Percentiles rank a stretch among this genome's conserved stretches.
These are phyloP conservation scores for Acanthochromis polyacanthus DNA, from an alignment of 2,113 vertebrate genomes.

Conservation along the genomic window DNA sequence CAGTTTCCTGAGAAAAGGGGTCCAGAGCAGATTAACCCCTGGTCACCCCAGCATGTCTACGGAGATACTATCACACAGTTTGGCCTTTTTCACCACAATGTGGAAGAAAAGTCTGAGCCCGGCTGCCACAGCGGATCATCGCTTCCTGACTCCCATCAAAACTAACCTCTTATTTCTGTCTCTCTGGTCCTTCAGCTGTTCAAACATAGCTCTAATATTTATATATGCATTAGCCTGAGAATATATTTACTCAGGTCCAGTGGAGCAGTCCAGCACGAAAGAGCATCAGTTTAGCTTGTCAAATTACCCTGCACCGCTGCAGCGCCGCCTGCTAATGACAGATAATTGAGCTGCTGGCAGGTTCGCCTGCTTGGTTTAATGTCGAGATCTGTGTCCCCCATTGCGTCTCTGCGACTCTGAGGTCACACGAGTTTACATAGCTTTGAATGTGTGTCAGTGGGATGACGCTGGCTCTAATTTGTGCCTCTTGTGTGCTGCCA, in stretches of 20 bases:
- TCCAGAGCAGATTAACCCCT: conserved; percentile 54
- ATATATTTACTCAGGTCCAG: conserved; percentile 91
- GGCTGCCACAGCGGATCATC: conserved; percentile 6
- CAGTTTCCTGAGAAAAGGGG: conserved; percentile 21
- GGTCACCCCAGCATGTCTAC: conserved; percentile 16
- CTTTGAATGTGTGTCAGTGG: conserved; percentile 29
- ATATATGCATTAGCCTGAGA: conserved; percentile 86
- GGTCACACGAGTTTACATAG: conserved; percentile 32
- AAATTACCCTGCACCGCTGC: conserved; percentile 84
- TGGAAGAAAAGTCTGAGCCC: neutral
- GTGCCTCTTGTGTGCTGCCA: neutral
- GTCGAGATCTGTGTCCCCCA: conserved; percentile 20
- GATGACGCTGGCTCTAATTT: neutral
- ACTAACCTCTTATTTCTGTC: conserved; percentile 14
- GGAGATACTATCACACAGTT: conserved; percentile 24
- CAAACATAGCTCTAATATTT: conserved; percentile 89
- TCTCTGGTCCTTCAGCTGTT: conserved; percentile 82
- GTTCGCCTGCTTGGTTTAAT: conserved; percentile 32
- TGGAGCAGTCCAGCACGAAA: conserved; percentile 89
- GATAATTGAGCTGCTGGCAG: conserved; percentile 91
- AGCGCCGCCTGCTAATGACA: conserved; percentile 89
- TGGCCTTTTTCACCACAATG: neutral
- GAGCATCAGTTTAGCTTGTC: conserved; percentile 91
- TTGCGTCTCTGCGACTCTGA: conserved; percentile 4
- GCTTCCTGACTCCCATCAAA: conserved; percentile 10